These are phyloP conservation scores for Hyphantria cunea DNA, from an alignment of 1,140 invertebrate species.

Conservation along the genomic window DNA sequence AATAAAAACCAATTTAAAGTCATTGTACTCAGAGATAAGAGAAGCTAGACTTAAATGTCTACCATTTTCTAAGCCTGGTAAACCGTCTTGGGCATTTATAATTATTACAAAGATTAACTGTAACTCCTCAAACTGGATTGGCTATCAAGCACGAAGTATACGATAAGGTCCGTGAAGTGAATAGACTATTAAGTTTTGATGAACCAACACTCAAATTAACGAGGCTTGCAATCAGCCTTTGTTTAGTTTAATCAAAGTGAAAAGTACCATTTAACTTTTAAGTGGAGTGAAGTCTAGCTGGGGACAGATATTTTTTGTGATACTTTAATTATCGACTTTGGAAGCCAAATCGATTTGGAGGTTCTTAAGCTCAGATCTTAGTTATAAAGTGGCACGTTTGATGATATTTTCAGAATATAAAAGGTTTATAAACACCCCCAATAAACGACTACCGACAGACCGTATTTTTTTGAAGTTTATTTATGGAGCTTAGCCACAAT, in stretches of 20 bases:
- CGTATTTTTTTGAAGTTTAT: too few species aligned
- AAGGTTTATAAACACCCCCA: too few species aligned
- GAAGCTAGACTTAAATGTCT: neutral
- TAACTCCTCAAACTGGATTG: constrained; percentile 9
- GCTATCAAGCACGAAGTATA: constrained; percentile 25
- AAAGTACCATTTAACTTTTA: constrained; percentile 65
- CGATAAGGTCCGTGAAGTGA: constrained; percentile 32
- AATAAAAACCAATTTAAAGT: too few species aligned
- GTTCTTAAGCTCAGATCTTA: neutral
- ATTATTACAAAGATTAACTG: constrained; percentile 27
- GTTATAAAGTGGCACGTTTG: neutral
- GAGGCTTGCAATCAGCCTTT: constrained; percentile 48
- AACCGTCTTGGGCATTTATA: constrained; percentile 4
- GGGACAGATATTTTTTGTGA: constrained; percentile 9
- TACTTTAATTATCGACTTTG: constrained; percentile 5
- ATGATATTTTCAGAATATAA: too few species aligned
- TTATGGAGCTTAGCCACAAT: too few species aligned
- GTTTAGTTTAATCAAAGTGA: constrained; percentile 68
- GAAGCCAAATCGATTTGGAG: constrained; percentile 9
- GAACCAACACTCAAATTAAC: constrained; percentile 56
- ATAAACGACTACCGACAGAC: too few species aligned
- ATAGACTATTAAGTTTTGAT: constrained; percentile 60
- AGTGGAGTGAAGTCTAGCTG: constrained; percentile 18
- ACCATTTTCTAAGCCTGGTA: constrained; percentile 8
- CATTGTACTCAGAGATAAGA: too few species aligned